Base-by-base conservation (phyloP, 2,888 invertebrate genomes). In the Actias luna region DNA sequence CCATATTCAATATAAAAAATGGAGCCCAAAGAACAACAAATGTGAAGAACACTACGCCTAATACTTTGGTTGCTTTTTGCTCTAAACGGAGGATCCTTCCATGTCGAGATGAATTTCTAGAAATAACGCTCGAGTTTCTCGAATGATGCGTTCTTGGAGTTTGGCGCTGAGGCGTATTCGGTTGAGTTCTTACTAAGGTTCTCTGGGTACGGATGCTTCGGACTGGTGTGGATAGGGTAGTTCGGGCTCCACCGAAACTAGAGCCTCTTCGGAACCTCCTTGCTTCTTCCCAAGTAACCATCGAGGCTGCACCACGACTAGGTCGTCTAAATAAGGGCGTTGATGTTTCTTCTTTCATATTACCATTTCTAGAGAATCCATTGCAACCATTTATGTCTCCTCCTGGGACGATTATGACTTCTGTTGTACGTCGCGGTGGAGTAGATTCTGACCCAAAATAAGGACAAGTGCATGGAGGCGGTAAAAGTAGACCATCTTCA, bases 1-100 rank as follows among this genome's bases (percentile, higher is more conserved):
- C 91, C 80, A 98, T 94, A 81, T 98, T 98, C 14, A 98, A 93
- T 8, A 97, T 96, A 85, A 98, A 98, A 89, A 98, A 98, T 14
- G 98, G 98, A n/a, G 98, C 97, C 98, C 98, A 98, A 42, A 98
- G 94, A 58, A 98, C 95, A 33, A 98, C 98, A 83, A 98, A 98
- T 0, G 98, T 98, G 86, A 98, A 98, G 90, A 98, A 98, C 1
- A 98, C 98, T 0, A 98, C 97, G 3, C 98, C 98, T 25, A 98
- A 90, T 5, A 98, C 99, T 90, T 99, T 98, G 14, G 99, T 98
- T 0, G 99, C 99, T 85, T 99, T 99, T 82, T 99, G 98, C 83
- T 99, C 98, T 61, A 98, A 94, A 5, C 97, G 94, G 62, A 98
- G 95, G 76, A 96, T 97, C 64, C 97, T 93, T 0, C 97, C 97